These are phyloP conservation scores for Salvelinus sp. DNA, from an alignment of 2,113 vertebrate genomes.

Conservation along the genomic window DNA sequence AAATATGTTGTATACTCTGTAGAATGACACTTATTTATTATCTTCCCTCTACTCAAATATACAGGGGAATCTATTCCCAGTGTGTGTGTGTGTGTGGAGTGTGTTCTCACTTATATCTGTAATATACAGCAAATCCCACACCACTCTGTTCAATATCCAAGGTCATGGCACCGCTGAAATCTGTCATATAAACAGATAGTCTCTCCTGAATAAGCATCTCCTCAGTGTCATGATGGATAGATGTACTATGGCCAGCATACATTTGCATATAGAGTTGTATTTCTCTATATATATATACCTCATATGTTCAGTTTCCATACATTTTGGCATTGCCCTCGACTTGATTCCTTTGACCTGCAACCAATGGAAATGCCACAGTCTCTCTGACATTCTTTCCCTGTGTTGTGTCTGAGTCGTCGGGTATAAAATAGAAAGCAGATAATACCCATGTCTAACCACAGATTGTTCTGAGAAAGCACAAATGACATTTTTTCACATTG, in stretches of 20 bases:
- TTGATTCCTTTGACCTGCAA: slow-evolving; percentile 41
- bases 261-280: background rate
- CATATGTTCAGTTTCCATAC: background rate
- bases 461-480: slow-evolving; percentile 47
- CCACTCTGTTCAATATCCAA: slow-evolving; percentile 20
- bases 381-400: slow-evolving; percentile 47
- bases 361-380: slow-evolving; percentile 51
- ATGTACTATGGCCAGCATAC: background rate
- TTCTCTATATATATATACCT: background rate
- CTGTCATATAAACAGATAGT: slow-evolving; percentile 17
- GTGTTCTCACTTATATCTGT: too few species aligned
- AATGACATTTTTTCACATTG: slow-evolving; percentile 61
- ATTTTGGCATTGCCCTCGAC: slow-evolving; percentile 32
- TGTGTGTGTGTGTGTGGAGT: background rate
- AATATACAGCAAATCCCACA: too few species aligned
- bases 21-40: background rate
- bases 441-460: slow-evolving; percentile 51
- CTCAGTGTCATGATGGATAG: background rate
- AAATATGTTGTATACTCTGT: background rate
- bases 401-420: slow-evolving; percentile 48
- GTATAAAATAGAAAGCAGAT: slow-evolving; percentile 64
- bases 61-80: background rate
- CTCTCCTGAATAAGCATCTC: background rate
- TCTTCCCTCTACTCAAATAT: background rate
- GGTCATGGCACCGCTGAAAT: slow-evolving; percentile 7